Evolutionary conservation across 2,888 invertebrate genomes (phyloP), one percentile per base, ranked within the genome.

Genomic region (Operophtera brumata): DNA sequence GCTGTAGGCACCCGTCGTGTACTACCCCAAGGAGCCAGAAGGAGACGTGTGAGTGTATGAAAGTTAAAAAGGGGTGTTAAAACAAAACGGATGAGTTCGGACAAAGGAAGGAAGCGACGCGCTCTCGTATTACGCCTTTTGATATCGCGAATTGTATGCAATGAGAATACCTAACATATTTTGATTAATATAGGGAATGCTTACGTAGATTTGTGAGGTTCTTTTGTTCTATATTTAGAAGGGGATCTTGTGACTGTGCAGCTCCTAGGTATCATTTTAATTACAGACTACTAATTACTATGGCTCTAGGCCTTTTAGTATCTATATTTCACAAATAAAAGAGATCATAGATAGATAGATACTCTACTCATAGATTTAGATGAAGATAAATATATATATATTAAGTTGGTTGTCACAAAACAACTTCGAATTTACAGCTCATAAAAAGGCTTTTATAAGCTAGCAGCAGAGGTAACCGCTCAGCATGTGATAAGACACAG

Each of bases 21-120:
- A 63, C 47, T 59, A 46, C 69, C 82, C 64, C 64, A 74, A 75
- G 61, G 57, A 66, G 62, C 65, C 64, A 64, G 75, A 78, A 84
- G 84, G 80, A 86, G 76, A 74, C 80, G 75, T 79, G 80, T 82
- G 82, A 82, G 76, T 77, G 80, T 82, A 82, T 82, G 85, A 78
- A 81, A 84, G 80, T 85, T 86, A 83, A 86, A n/a, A 88, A 84
- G 86, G 89, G 90, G 89, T 80, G 89, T 89, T 87, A 86, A 86
- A 86, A 89, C 89, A 89, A 89, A 89, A 89, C 90, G 89, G 79
- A 89, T 89, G 89, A 88, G 79, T 76, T 78, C 70, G 84, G 88
- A 89, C 90, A 89, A 89, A 89, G 88, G 83, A 81, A 84, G 85
- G 86, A 88, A 86, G 81, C 85, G 78, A 78, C 79, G 73, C 78